phyloP scores from a whole-genome alignment of 2,888 invertebrate genomes.

The Pantelozetes paolii region DNA sequence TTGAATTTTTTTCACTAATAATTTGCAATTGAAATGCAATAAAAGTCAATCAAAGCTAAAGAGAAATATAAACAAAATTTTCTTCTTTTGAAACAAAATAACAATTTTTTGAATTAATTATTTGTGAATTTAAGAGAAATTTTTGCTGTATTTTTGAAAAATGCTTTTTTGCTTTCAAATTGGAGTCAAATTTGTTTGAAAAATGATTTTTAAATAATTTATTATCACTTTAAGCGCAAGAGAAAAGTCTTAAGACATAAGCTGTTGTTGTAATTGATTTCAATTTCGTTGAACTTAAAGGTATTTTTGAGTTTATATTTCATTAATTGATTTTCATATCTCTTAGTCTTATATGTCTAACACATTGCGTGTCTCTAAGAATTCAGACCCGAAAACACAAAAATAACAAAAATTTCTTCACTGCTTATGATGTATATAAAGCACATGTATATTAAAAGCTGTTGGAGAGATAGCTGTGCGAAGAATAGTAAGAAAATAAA shows the following conservation, averaged over 20 bases:
- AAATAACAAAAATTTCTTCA: background rate
- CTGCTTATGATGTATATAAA: background rate
- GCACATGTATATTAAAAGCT: background rate
- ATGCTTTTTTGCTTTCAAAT: background rate
- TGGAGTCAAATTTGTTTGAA: background rate
- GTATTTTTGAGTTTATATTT: background rate
- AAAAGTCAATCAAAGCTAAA: conserved; percentile 36
- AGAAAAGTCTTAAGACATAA: background rate
- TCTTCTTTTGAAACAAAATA: background rate
- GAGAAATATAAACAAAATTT: background rate
- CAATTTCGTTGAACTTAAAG: conserved; percentile 5
- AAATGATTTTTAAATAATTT: background rate
- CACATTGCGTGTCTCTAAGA: conserved; percentile 9
- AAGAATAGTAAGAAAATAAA: background rate
- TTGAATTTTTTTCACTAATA: background rate
- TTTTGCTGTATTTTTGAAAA: background rate
- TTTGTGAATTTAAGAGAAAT: background rate
- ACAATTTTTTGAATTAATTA: background rate
- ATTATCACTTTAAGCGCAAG: background rate
- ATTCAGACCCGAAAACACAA: background rate
- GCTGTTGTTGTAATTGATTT: background rate
- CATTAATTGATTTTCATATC: background rate
- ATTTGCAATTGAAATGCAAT: conserved; percentile 12
- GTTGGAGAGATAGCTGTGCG: background rate
- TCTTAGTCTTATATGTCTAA: background rate